Percentiles rank a stretch among this genome's conserved stretches.
These are phyloP conservation scores for Lepidurus arcticus DNA, from an alignment of 1,140 invertebrate genomes.

Conservation along the genomic window DNA sequence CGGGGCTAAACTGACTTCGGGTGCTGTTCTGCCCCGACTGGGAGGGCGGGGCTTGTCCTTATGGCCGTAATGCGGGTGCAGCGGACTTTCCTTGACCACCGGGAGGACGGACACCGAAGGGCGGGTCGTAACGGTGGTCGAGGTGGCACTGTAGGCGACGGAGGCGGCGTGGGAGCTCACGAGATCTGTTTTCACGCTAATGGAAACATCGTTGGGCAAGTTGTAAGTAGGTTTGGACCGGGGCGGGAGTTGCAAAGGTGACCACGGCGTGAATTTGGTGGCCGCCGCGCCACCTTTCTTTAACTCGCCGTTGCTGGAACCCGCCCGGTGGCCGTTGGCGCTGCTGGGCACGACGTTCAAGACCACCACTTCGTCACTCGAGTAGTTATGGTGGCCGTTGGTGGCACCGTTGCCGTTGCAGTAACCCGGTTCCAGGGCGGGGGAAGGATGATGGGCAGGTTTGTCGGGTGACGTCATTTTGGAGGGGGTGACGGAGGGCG, in stretches of 20 bases:
- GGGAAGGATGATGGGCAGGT: not conserved
- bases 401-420: not conserved
- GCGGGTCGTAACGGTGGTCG: slow-evolving; percentile 1
- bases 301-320: not conserved
- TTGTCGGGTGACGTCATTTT: not conserved
- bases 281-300: not conserved
- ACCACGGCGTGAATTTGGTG: not conserved
- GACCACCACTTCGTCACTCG: not conserved
- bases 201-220: slow-evolving; percentile 27
- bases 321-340: slow-evolving; percentile 2
- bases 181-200: slow-evolving; percentile 31
- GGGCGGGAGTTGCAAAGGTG: not conserved
- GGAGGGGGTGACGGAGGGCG: not conserved
- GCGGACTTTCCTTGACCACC: slow-evolving; percentile 26
- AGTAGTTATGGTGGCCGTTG: not conserved
- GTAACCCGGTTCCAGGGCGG: not conserved
- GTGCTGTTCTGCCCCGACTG: slow-evolving; percentile 12
- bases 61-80: not conserved
- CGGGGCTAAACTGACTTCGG: slow-evolving; percentile 4
- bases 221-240: not conserved
- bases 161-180: not conserved
- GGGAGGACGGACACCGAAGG: slow-evolving; percentile 30
- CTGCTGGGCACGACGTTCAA: not conserved
- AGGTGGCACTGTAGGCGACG: not conserved
- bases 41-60: slow-evolving; percentile 24